Evolutionary conservation across 1,140 invertebrate genomes (phyloP).

Genomic region (Eupristina koningsbergeri): DNA sequence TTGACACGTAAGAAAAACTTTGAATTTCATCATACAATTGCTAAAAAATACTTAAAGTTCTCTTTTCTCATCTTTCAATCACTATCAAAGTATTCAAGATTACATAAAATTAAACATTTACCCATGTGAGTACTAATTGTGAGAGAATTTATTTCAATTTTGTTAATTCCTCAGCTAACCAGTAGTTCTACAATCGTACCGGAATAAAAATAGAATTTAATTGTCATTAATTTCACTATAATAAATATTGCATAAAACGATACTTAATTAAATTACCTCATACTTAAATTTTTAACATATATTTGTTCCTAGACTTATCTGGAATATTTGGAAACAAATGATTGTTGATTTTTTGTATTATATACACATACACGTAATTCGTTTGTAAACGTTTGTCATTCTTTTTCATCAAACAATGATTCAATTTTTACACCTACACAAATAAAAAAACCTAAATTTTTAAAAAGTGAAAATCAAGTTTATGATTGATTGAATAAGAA

Average conservation of each 20-base stretch:
- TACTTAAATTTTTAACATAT: background rate
- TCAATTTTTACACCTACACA: background rate
- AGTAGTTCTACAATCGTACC: background rate
- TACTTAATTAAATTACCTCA: background rate
- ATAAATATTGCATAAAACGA: background rate
- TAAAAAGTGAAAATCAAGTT: background rate
- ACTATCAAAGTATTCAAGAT: background rate
- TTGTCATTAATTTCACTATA: background rate
- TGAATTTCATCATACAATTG: background rate
- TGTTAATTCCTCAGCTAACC: background rate
- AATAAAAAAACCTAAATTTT: background rate
- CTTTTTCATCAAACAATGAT: background rate
- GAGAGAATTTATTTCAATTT: background rate
- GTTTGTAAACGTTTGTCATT: background rate
- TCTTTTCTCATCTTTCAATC: slow-evolving; percentile 9
- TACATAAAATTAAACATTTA: background rate
- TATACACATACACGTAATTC: background rate
- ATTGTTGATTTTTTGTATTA: background rate
- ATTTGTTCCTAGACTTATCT: background rate
- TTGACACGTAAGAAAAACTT: background rate
- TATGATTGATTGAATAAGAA: too few species aligned
- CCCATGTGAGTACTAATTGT: background rate
- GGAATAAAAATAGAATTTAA: background rate
- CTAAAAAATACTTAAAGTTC: slow-evolving; percentile 11
- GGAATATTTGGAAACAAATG: background rate